Evolutionary conservation across 2,888 invertebrate genomes (phyloP), one percentile per base, ranked within the genome.

Genomic region (Cryptus armator): DNA sequence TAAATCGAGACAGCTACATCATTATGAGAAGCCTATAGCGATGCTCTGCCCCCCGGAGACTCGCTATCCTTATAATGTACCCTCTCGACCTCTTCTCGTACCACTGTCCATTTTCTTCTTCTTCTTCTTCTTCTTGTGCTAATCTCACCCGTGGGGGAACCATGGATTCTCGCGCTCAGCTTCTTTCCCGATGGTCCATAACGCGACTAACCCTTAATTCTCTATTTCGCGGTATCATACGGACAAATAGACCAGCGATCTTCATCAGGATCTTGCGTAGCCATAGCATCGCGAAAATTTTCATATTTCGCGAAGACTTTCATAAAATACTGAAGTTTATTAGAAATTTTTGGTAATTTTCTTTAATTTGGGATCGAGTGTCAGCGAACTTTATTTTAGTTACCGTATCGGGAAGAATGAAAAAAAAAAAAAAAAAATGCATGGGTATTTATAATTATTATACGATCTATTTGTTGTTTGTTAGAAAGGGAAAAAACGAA

Each of bases 1-100:
- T 90, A 90, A 90, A 90, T 90, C 89, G 88, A 90, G 89, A 89
- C 89, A 88, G 89, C 90, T 88, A 88, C 89, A 89, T 89, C 90
- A 89, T 90, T 90, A 89, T 87, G 87, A 88, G 84, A 82, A 83
- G 77, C 70, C 86, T 82, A 74, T 81, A 72, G 85, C 83, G 87
- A 85, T 86, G 83, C 81, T 86, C 78, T 46, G 46, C 80, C 64
- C 29, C 62, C 79, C 62, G 43, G 44, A 70, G 80, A 10, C 62
- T 59, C 62, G 24, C 62, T 62, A 72, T 83, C 72, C 53, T 74
- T 84, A 59, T 37, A 44, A 53, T 68, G 51, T 51, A 75, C 68
- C 75, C 67, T 71, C 43, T 70, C 80, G 79, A 79, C 83, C 70
- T 62, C 53, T 44, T 84, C 81, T 68, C 46, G 16, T 37, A n/a